Percentiles rank a stretch among this genome's conserved stretches.
Conservation (phyloP, 2,113 vertebrate species). For the Cathartes aura region DNA sequence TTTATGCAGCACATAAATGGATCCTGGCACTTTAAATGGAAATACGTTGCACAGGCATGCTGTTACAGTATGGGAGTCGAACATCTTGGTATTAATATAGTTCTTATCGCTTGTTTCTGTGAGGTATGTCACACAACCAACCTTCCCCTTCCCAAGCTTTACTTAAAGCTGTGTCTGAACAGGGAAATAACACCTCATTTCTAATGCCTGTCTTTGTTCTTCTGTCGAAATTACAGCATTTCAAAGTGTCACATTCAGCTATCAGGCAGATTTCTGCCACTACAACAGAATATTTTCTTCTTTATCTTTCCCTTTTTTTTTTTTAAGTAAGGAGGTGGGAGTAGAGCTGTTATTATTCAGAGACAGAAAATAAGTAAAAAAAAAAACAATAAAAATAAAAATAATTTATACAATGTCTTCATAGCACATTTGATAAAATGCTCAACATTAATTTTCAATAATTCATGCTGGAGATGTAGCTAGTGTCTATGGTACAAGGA, state of each 20-base stretch:
- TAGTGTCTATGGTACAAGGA: background rate
- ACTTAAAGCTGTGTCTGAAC: background rate
- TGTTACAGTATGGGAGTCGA: background rate
- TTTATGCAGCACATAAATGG: background rate
- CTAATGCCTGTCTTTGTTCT: background rate
- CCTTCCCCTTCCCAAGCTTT: background rate
- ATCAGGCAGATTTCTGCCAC: background rate
- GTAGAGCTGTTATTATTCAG: background rate
- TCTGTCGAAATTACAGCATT: background rate
- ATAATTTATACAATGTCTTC: background rate
- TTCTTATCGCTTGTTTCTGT: background rate
- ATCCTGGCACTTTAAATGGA: background rate
- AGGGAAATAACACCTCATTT: background rate
- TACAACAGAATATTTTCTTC: background rate
- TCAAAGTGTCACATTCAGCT: background rate
- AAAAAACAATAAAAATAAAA: background rate
- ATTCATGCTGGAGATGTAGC: background rate
- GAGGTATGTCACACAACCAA: background rate
- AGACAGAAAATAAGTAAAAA: background rate
- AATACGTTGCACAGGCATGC: background rate
- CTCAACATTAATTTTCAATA: background rate
- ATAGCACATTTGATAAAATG: background rate
- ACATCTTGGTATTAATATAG: background rate
- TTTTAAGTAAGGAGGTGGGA: background rate
- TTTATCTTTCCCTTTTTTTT: fast-evolving